phyloP scores from a whole-genome alignment of 2,888 invertebrate genomes.

The Rhagonycha lutea region DNA sequence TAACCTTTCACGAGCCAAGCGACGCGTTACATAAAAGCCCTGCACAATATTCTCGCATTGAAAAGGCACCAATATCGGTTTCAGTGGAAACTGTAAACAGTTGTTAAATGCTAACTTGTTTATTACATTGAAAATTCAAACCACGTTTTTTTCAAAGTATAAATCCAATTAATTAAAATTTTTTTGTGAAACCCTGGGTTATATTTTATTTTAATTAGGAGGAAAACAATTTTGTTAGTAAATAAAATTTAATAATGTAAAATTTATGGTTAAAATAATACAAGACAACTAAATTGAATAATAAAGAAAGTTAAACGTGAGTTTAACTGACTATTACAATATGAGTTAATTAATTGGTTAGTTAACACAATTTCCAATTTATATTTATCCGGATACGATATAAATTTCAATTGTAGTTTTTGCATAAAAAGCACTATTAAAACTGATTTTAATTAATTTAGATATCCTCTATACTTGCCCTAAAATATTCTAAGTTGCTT shows the following conservation, averaged over 20 bases:
- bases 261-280: background rate
- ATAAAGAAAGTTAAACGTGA: no score
- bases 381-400: no score
- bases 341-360: no score
- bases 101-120: background rate
- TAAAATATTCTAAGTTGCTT: background rate
- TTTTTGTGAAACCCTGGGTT: background rate
- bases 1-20: conserved; percentile 21
- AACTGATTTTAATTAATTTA: background rate
- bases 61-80: background rate
- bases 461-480: no score
- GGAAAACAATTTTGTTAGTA: background rate
- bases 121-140: background rate
- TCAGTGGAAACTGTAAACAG: background rate
- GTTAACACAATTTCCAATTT: no score
- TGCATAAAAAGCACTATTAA: no score
- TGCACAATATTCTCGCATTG: background rate
- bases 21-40: background rate
- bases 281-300: no score
- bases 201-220: background rate
- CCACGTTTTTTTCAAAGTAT: background rate
- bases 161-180: background rate
- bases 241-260: background rate
- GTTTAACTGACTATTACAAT: no score
- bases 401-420: no score